phyloP scores from a whole-genome alignment of 2,797 vertebrate genomes.

The Eospalax fontanierii region DNA sequence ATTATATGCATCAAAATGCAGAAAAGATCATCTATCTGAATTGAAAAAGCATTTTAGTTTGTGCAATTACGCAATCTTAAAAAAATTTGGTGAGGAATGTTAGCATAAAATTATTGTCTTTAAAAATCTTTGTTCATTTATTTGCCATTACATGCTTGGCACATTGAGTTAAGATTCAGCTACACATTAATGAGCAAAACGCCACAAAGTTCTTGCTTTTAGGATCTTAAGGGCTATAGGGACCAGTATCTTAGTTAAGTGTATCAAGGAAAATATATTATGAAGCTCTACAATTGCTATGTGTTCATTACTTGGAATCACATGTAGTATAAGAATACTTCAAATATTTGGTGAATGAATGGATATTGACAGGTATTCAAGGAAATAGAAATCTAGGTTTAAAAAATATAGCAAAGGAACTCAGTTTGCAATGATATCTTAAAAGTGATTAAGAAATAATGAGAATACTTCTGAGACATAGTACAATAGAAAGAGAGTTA shows the following conservation, averaged over 20 bases:
- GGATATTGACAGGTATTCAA: background rate
- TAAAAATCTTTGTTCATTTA: conserved; percentile 20
- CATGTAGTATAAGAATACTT: background rate
- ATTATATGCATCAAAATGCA: background rate
- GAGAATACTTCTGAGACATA: too few relatives aligned
- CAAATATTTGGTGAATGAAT: conserved; percentile 6
- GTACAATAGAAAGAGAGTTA: too few relatives aligned
- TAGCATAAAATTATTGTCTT: background rate
- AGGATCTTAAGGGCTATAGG: background rate
- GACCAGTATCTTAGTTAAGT: background rate
- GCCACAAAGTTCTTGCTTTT: background rate
- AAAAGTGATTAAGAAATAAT: too few relatives aligned
- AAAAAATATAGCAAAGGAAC: too few relatives aligned
- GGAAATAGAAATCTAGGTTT: background rate
- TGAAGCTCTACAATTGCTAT: background rate
- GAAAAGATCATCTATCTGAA: background rate
- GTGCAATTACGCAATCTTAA: background rate
- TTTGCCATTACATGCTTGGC: background rate
- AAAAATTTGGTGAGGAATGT: background rate
- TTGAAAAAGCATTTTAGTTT: background rate
- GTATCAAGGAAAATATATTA: background rate
- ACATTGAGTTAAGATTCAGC: background rate
- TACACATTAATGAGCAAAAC: background rate
- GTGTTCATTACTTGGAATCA: background rate
- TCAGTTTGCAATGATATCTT: too few relatives aligned